Conservation (phyloP, 2,888 invertebrate species). For the Lymantria monacha region DNA sequence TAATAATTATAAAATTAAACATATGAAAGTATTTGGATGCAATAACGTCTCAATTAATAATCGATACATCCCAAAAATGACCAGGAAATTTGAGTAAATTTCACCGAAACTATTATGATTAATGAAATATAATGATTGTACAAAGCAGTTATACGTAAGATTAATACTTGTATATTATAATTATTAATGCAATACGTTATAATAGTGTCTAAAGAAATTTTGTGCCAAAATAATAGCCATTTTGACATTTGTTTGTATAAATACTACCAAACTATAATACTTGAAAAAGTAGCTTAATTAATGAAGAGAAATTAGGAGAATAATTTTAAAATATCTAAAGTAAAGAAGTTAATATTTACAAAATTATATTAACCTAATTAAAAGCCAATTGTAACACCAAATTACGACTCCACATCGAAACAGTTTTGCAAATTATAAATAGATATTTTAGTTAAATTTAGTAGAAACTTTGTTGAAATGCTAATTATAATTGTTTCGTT, state of each 20-base stretch:
- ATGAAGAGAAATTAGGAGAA: neutral
- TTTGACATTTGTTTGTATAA: neutral
- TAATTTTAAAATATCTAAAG: neutral
- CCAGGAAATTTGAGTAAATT: slow-evolving; percentile 68
- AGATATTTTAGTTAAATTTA: slow-evolving; percentile 19
- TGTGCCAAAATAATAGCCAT: slow-evolving; percentile 1
- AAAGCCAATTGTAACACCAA: neutral
- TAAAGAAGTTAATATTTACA: neutral
- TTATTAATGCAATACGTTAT: slow-evolving; percentile 1
- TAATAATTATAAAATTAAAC: too few relatives aligned
- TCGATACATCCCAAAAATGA: slow-evolving; percentile 37
- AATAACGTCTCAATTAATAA: slow-evolving; percentile 15
- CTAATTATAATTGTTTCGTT: slow-evolving; percentile 10
- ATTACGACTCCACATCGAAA: slow-evolving; percentile 31
- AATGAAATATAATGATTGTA: slow-evolving; percentile 51
- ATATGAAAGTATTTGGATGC: too few relatives aligned
- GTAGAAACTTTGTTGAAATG: slow-evolving; percentile 13
- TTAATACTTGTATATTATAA: slow-evolving; percentile 35
- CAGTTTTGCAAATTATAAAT: slow-evolving; percentile 35
- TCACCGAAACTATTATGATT: slow-evolving; percentile 48
- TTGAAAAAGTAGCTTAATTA: neutral
- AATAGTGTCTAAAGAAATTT: slow-evolving; percentile 3
- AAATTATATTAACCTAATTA: slow-evolving; percentile 1
- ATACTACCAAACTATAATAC: neutral
- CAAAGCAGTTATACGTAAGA: slow-evolving; percentile 67